phyloP scores from a whole-genome alignment of 2,113 vertebrate genomes.

The Dasyornis broadbenti region DNA sequence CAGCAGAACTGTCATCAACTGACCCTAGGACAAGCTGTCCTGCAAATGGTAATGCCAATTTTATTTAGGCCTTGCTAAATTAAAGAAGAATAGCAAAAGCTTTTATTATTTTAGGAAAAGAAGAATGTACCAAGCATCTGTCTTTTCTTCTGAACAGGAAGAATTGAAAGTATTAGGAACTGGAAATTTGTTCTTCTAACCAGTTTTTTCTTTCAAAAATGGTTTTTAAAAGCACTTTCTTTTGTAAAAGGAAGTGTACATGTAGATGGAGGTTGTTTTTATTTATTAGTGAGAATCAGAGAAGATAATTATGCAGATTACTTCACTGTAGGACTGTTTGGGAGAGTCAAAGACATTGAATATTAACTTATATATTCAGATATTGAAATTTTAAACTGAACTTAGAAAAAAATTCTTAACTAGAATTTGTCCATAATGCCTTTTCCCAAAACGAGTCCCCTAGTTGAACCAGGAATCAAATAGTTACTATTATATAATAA shows the following conservation, averaged over 20 bases:
- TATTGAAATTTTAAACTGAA: neutral
- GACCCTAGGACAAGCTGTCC: neutral
- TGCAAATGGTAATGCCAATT: neutral
- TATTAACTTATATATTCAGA: neutral
- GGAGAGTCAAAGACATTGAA: neutral
- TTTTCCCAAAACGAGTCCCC: neutral
- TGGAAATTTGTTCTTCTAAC: neutral
- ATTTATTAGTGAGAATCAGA: neutral
- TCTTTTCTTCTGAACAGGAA: neutral
- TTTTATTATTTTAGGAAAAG: neutral
- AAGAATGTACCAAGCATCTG: neutral
- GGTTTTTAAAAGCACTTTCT: neutral
- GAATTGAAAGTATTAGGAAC: neutral
- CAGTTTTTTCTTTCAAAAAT: neutral
- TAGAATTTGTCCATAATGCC: neutral
- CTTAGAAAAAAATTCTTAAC: neutral
- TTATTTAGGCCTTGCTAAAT: neutral
- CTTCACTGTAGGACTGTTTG: neutral
- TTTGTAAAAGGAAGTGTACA: neutral
- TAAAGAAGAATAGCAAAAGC: neutral
- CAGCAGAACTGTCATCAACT: neutral
- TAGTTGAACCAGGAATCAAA: neutral
- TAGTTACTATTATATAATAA: neutral
- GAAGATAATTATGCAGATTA: neutral
- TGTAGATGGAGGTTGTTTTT: neutral